A percentile compares a stretch with the other conserved stretches of the same genome.
These are phyloP conservation scores for Crotalus viridis DNA, from an alignment of 2,113 vertebrate genomes.

Conservation along the genomic window DNA sequence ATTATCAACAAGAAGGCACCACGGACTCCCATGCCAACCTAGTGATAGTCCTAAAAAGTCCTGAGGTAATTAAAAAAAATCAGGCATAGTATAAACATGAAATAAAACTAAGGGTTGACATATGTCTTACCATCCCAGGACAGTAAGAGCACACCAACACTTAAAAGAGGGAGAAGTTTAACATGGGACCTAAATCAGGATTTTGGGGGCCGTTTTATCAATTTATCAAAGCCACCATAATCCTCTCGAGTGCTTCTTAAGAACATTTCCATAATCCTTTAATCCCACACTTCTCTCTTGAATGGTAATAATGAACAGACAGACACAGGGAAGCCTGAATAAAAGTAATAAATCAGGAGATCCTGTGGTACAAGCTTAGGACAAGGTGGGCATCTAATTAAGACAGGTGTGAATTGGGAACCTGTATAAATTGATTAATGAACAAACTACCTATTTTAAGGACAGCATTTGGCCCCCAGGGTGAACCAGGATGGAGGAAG, in stretches of 20 bases:
- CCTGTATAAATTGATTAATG: background rate
- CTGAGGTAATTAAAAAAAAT: background rate
- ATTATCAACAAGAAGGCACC: background rate
- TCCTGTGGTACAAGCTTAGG: background rate
- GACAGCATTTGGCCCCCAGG: background rate
- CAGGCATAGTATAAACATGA: background rate
- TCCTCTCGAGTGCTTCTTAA: conserved; percentile 62
- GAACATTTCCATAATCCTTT: conserved; percentile 69
- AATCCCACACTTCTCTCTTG: conserved; percentile 63
- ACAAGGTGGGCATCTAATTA: conserved; percentile 8
- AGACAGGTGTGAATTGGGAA: background rate
- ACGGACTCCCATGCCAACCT: background rate
- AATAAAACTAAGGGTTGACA: conserved; percentile 1
- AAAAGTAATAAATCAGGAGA: conserved; percentile 51
- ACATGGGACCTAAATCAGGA: conserved; percentile 53
- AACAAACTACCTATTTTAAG: rapidly evolving
- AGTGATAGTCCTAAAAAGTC: background rate
- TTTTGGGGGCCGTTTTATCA: conserved; percentile 59
- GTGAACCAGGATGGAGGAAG: background rate
- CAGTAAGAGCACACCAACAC: background rate
- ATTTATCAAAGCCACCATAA: conserved; percentile 67
- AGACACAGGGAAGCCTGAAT: conserved; percentile 54
- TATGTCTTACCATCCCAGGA: background rate
- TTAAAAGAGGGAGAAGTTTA: conserved; percentile 46
- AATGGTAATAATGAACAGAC: conserved; percentile 62